Base-by-base conservation (phyloP, 2,797 vertebrate species). In the Crossoptilon crossoptilon region DNA sequence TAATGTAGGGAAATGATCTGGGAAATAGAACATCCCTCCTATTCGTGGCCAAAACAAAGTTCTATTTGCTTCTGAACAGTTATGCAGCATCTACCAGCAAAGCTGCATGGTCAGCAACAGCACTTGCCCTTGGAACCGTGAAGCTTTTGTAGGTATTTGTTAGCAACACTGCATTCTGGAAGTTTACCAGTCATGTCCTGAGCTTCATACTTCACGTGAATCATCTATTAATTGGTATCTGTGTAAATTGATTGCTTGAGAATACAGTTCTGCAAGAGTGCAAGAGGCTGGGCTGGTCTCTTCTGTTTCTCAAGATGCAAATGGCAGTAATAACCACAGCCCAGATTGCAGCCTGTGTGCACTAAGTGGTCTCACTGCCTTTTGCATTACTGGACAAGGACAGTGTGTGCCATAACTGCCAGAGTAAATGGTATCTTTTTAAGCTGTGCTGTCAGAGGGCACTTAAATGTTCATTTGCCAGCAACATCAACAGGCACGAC, bases 111-210 rank as follows among this genome's bases (percentile, higher is more conserved):
- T 1, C 49, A 33, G 49, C 63, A 75, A 29, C 72, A 59, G 58
- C 68, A 13, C 6, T 0, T 0, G 3, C 58, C 48, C 62, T 9
- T 1, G 4, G 15, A 21, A 12, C 71, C 5, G 23, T 2, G 37
- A 23, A 18, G 64, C 0, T 0, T 37, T 80, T 60, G 3, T 2
- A 43, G 74, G 3, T 9, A n/a, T 17, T 48, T 41, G 5, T 11
- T 16, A 3, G 3, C 1, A 2, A 64, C 23, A 17, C 51, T 13
- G 26, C 41, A 2, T 21, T 51, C 69, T 29, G 27, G 51, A 53
- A 53, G 51, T 10, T 53, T 53, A 53, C 51, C 51, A 53, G 51
- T 16, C 10, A 29, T 53, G 9, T 31, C 74, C 43, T 0, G 2
- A 81, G 70, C 22, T 39, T 15, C 69, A n/a, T 18, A 6, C 62